A percentile compares a stretch with the other conserved stretches of the same genome.
Conservation (phyloP, 2,797 vertebrate species). For the Peromyscus nudipes region DNA sequence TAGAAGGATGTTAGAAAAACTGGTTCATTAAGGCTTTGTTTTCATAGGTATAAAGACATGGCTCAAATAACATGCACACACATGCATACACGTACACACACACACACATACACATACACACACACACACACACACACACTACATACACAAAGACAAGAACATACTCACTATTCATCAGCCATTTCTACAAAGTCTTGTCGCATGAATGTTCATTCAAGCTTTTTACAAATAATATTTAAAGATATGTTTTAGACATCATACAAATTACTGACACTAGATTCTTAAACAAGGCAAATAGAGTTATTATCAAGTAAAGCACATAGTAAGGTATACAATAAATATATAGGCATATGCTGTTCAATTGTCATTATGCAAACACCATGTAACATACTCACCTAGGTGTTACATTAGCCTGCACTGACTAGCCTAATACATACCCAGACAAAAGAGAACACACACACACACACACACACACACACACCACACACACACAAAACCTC, state of each 20-base stretch:
- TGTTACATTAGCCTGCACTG: neutral
- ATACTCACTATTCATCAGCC: neutral
- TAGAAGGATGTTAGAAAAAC: neutral
- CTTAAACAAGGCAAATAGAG: neutral
- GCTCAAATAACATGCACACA: neutral
- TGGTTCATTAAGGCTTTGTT: neutral
- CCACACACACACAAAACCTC: neutral
- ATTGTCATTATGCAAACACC: neutral
- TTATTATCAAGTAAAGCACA: neutral
- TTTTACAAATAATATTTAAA: constrained; percentile 39
- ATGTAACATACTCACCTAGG: neutral
- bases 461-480: neutral
- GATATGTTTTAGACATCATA: neutral
- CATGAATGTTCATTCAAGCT: constrained; percentile 4
- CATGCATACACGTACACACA: neutral
- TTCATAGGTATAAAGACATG: neutral
- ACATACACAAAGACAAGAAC: neutral
- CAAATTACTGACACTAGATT: neutral
- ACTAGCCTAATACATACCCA: neutral
- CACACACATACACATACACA: neutral
- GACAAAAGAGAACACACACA: too few relatives aligned
- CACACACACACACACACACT: neutral
- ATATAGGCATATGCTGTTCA: neutral
- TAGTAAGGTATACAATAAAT: neutral
- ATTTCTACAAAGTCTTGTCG: neutral